Evolutionary conservation across 2,797 vertebrate genomes (phyloP), one percentile per base, ranked within the genome.

Genomic region (Diplodus sargus): DNA sequence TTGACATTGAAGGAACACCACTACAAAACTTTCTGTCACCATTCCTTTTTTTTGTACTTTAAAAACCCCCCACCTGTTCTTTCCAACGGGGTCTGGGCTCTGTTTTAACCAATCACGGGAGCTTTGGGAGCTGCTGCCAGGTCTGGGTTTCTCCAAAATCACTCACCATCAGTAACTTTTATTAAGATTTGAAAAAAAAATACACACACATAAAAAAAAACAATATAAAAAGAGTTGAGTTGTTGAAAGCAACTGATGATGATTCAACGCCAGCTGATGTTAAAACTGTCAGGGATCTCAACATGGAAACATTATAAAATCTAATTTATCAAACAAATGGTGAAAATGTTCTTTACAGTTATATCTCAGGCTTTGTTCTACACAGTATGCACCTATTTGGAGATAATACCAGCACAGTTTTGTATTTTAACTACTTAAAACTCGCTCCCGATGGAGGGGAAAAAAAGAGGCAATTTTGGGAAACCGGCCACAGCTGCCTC

Each of bases 101-200:
- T 81, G 47, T 84, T 79, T 78, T 65, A 72, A 78, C 78, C 82
- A 70, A 60, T 81, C 75, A 74, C 74, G 0, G 48, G 84, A 88
- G 74, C 84, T 81, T 16, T 82, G 65, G 57, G 81, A 54, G 51
- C 65, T 18, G 79, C 65, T 18, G 79, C 43, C 1, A 12, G 64
- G 76, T 73, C 6, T n/a, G 80, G 67, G 39, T 39, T 81, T 91
- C 90, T 90, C 79, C 71, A 80, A 86, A 90, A 86, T 83, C 39
- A 39, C 57, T 80, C 52, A 23, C n/a, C 20, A 56, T 58, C 49
- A 58, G 25, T 45, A 49, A 68, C 57, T 73, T 88, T 85, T 74
- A 82, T 76, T 68, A 12, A 52, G 2, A 25, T 30, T 39, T 39
- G 0, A 39, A 39, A 39, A 39, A 39, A 2, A 39, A 10, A 39